Evolutionary conservation across 2,113 vertebrate genomes (phyloP).

Genomic region (Mungos mungo): DNA sequence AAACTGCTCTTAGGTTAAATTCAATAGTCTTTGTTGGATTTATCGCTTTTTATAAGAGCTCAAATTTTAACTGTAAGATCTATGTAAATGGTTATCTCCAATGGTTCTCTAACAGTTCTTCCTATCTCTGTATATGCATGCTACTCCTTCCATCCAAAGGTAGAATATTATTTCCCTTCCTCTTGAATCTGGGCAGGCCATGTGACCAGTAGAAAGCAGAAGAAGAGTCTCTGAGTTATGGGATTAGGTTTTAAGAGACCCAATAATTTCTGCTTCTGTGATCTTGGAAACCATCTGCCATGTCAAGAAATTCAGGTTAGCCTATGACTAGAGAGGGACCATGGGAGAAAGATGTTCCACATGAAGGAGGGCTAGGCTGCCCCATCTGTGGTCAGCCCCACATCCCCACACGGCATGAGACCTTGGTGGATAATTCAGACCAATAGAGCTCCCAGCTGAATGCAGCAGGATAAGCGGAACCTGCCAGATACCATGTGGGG

Average conservation of each 20-base stretch:
- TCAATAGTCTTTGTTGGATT: background rate
- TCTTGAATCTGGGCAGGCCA: background rate
- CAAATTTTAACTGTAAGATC: background rate
- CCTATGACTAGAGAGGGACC: background rate
- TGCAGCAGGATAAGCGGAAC: background rate
- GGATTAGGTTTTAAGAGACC: background rate
- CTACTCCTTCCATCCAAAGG: background rate
- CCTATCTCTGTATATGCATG: background rate
- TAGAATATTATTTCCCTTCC: background rate
- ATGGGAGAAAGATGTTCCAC: background rate
- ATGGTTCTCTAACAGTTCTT: background rate
- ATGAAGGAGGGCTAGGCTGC: background rate
- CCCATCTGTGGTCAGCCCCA: background rate
- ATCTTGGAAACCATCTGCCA: background rate
- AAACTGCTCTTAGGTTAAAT: background rate
- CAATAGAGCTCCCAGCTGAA: background rate
- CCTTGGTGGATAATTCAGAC: background rate
- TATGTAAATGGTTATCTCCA: background rate
- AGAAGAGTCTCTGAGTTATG: background rate
- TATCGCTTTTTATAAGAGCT: background rate
- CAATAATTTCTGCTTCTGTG: background rate
- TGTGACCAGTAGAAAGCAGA: background rate
- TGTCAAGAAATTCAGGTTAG: background rate
- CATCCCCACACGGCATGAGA: background rate
- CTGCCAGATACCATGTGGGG: background rate